A percentile compares a stretch with the other conserved stretches of the same genome.
phyloP scores from a whole-genome alignment of 2,888 invertebrate genomes.

The Lycia hirtaria region DNA sequence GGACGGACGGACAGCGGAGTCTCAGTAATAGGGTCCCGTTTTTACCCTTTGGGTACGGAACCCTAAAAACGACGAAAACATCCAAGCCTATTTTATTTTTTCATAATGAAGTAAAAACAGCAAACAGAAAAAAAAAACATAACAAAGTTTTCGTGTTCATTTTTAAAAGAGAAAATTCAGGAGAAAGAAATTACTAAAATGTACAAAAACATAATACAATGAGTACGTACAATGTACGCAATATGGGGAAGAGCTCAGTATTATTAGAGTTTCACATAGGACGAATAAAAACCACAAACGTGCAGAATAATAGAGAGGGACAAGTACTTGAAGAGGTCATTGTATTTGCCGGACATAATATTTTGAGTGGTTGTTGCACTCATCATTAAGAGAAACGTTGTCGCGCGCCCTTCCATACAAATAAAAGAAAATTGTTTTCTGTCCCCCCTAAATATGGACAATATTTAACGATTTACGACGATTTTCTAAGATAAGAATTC shows the following conservation, averaged over 20 bases:
- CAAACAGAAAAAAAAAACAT: background rate
- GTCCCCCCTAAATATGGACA: too few relatives aligned
- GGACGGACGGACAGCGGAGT: too few relatives aligned
- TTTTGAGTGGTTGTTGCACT: too few relatives aligned
- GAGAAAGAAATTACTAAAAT: conserved; percentile 9
- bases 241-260: conserved; percentile 12
- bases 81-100: background rate
- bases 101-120: background rate
- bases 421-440: too few relatives aligned
- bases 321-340: background rate
- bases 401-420: too few relatives aligned
- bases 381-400: too few relatives aligned
- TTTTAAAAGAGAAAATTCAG: background rate
- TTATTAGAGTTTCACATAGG: conserved; percentile 20
- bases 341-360: too few relatives aligned
- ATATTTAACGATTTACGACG: too few relatives aligned
- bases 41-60: too few relatives aligned
- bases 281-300: conserved; percentile 18
- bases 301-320: conserved; percentile 2
- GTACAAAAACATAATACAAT: conserved; percentile 8
- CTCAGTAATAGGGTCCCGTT: too few relatives aligned
- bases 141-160: background rate
- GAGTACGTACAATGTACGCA: conserved; percentile 2
- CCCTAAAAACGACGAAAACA: background rate
- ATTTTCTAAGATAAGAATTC: too few relatives aligned